A percentile compares a stretch with the other conserved stretches of the same genome.
phyloP scores from a whole-genome alignment of 2,797 vertebrate genomes.

The Australoheros facetus region DNA sequence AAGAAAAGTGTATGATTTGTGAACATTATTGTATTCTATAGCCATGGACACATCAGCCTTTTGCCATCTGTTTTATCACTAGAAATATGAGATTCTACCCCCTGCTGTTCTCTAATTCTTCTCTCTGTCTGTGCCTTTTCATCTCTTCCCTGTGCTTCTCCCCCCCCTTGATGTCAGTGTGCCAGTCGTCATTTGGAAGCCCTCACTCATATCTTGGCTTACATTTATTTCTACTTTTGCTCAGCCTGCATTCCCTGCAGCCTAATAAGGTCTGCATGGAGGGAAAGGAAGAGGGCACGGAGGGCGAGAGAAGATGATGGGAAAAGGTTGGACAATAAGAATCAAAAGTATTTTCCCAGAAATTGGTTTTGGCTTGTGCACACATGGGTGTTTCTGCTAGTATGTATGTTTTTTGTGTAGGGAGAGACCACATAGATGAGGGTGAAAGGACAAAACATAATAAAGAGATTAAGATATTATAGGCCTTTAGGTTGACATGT shows the following conservation, averaged over 20 bases:
- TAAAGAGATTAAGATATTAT: constrained; percentile 9
- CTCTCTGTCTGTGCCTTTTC: constrained; percentile 2
- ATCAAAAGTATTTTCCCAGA: constrained; percentile 67
- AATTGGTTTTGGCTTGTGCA: constrained; percentile 35
- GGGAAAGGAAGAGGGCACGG: constrained; percentile 23
- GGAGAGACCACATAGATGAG: constrained; percentile 15
- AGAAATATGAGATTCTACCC: constrained; percentile 24
- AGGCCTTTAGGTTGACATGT: constrained; percentile 23
- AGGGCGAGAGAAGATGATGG: constrained; percentile 36
- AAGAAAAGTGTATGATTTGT: accelerated
- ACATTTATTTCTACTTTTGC: constrained; percentile 70
- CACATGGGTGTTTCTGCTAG: constrained; percentile 3
- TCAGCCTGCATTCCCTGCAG: constrained; percentile 35
- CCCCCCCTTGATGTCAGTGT: constrained; percentile 35
- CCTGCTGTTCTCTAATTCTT: not conserved
- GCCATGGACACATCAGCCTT: not conserved
- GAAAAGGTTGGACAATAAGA: constrained; percentile 51
- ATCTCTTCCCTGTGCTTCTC: not conserved
- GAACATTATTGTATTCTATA: not conserved
- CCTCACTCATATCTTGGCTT: constrained; percentile 64
- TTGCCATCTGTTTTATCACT: not conserved
- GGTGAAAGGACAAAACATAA: constrained; percentile 14
- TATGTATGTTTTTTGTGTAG: not conserved
- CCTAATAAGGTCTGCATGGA: constrained; percentile 73
- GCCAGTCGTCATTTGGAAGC: constrained; percentile 64